phyloP scores from a whole-genome alignment of 1,140 invertebrate genomes.

The Drosophila prosaltans region DNA sequence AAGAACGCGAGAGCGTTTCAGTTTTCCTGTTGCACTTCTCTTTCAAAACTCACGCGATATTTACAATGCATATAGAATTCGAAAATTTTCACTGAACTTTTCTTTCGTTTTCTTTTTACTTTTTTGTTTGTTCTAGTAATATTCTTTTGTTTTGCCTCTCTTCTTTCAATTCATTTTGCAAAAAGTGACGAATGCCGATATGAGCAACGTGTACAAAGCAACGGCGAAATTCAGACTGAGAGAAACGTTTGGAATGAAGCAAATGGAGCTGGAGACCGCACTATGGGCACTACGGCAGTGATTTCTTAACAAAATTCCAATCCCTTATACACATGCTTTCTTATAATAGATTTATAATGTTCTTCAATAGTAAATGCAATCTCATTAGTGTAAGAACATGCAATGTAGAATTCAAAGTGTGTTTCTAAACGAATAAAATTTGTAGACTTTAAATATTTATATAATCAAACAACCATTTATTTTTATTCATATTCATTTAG shows the following conservation, averaged over 20 bases:
- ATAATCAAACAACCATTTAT: too few relatives aligned
- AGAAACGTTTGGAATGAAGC: background rate
- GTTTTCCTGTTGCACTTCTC: conserved; percentile 28
- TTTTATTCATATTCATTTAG: too few relatives aligned
- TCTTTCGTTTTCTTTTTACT: conserved; percentile 24
- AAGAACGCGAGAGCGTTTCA: conserved; percentile 19
- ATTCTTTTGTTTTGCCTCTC: conserved; percentile 25
- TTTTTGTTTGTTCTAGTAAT: conserved; percentile 21
- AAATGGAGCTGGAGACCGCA: conserved; percentile 33
- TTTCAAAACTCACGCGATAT: conserved; percentile 65
- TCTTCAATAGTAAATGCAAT: too few relatives aligned
- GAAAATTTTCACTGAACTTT: conserved; percentile 34
- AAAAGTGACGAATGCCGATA: conserved; percentile 43
- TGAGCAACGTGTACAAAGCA: conserved; percentile 60
- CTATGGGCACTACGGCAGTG: background rate
- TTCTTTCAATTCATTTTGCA: conserved; percentile 24
- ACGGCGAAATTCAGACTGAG: conserved; percentile 47
- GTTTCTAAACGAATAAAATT: too few relatives aligned
- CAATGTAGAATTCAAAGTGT: too few relatives aligned
- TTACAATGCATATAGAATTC: conserved; percentile 38
- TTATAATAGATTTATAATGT: too few relatives aligned
- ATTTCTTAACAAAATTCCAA: background rate
- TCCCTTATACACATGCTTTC: background rate
- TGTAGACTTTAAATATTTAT: too few relatives aligned
- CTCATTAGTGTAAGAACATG: too few relatives aligned